Conservation (phyloP, 35 echinoderm and acorn worm species). For the Ptychodera flava region DNA sequence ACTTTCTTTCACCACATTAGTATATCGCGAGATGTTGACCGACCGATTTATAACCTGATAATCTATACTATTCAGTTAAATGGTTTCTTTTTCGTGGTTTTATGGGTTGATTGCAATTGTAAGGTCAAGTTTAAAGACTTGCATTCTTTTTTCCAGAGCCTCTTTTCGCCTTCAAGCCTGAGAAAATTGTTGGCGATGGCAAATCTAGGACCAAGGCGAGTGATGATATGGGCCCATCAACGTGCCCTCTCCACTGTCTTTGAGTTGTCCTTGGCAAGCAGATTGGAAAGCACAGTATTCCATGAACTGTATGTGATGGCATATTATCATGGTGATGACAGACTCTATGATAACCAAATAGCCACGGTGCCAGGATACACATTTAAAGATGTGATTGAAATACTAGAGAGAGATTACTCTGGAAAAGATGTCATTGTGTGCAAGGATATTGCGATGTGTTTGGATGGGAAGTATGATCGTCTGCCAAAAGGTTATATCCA, state of each 20-base stretch:
- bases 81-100: no score
- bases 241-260: neutral
- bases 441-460: neutral
- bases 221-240: neutral
- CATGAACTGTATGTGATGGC: neutral
- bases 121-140: no score
- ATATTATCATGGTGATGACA: neutral
- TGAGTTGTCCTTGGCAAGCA: neutral
- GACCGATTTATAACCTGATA: no score
- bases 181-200: no score
- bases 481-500: neutral
- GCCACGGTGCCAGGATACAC: neutral
- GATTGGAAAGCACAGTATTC: neutral
- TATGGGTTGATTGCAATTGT: no score
- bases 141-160: no score
- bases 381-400: neutral
- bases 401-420: neutral
- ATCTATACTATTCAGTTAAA: no score
- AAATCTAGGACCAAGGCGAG: no score
- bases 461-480: neutral
- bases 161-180: no score
- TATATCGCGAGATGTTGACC: no score
- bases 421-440: neutral
- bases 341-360: neutral
- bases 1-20: no score